Evolutionary conservation across 2,888 invertebrate genomes (phyloP).

Genomic region (Leucozona laternaria): DNA sequence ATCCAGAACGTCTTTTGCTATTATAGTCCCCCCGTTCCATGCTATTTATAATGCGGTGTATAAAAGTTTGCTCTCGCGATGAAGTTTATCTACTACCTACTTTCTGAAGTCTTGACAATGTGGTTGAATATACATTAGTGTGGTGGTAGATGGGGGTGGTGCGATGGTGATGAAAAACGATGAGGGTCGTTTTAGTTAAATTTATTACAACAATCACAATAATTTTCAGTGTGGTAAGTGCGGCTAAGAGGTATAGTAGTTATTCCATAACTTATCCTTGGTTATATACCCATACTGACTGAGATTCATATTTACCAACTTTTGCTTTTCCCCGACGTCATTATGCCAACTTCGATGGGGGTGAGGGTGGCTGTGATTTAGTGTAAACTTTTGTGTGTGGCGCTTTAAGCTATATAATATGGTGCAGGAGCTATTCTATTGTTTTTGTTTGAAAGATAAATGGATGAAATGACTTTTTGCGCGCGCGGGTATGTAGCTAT

Average conservation of each 20-base stretch:
- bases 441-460: constrained; percentile 11
- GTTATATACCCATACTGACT: too few species aligned
- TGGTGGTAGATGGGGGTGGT: neutral
- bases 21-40: constrained; percentile 23
- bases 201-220: constrained; percentile 73
- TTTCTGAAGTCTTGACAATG: constrained; percentile 41
- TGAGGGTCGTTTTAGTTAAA: constrained; percentile 46
- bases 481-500: neutral
- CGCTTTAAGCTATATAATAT: neutral
- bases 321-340: constrained; percentile 5
- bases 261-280: constrained; percentile 38
- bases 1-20: constrained; percentile 42
- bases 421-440: neutral
- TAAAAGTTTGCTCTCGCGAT: constrained; percentile 65
- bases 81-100: constrained; percentile 46
- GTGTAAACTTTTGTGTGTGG: constrained; percentile 6
- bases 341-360: neutral
- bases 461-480: constrained; percentile 12
- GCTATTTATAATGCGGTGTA: constrained; percentile 64
- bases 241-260: constrained; percentile 44
- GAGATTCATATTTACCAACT: constrained; percentile 29
- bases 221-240: constrained; percentile 70
- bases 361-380: constrained; percentile 12
- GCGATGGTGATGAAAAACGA: neutral
- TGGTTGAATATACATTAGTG: constrained; percentile 18